Base-by-base conservation (phyloP, 2,113 vertebrate species). In the Smithornis capensis region DNA sequence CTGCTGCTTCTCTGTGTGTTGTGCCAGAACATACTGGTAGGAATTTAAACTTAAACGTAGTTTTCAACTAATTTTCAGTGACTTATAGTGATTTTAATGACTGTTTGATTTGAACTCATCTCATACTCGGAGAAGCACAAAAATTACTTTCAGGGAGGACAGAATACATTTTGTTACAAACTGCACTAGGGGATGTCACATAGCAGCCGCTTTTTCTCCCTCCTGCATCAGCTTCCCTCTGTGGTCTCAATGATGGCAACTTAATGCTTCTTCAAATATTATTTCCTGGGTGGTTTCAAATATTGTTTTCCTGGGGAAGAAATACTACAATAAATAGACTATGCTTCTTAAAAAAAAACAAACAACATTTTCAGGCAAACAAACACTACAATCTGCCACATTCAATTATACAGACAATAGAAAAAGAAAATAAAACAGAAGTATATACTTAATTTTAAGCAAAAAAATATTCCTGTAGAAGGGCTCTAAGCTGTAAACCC, bases 271-370 rank as follows among this genome's bases (percentile, higher is more conserved):
- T 73, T 90, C 91, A 87, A 93, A 65, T 88, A 92, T 76, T 79
- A 57, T 90, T 95, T 92, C 79, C 67, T 88, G 45, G 28, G 63
- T 90, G 0, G 0, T 83, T 96, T 67, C 82, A 87, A 85, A 73
- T 45, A 70, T 69, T 89, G 22, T 42, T 87, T 90, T 78, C 82
- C 0, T 0, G 31, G 53, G 49, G 10, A 76, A 95, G 57, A 85
- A 87, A 94, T 35, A 76, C 23, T 79, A 60, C 71, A 90, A 82
- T 69, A 65, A 92, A 90, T 27, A 75, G n/a, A 73, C 94, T 94
- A 53, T 2, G 1, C 22, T 64, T 68, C 15, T 89, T 87, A n/a
- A 37, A 71, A 79, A 49, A 74, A 95, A 84, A 19, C 33, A 70
- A 90, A 35, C 73, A 89, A 50, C 4, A 16, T 45, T 91, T 89